A percentile compares a stretch with the other conserved stretches of the same genome.
Conservation (phyloP, 2,113 vertebrate genomes). For the Apeltes quadracus region DNA sequence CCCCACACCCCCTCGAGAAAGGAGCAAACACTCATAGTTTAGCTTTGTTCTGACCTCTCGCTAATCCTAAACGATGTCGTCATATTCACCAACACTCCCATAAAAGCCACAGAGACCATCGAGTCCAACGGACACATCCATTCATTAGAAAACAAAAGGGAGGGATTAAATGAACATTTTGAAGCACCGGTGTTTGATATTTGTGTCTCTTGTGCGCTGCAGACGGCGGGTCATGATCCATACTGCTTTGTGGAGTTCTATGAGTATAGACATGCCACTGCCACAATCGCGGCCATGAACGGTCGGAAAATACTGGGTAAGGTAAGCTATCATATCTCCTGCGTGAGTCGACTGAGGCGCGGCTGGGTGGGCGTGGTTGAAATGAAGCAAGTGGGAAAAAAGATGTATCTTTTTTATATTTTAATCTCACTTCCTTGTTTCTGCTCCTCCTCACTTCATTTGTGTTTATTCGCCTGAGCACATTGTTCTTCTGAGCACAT, state of each 20-base stretch:
- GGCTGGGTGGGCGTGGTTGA: slow-evolving; percentile 44
- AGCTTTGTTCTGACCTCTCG: not conserved
- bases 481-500: slow-evolving; percentile 35
- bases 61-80: not conserved
- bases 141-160: not conserved
- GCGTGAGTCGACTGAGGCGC: slow-evolving; percentile 76
- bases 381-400: slow-evolving; percentile 32
- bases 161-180: not conserved
- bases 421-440: slow-evolving; percentile 34
- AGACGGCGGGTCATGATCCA: slow-evolving; percentile 97
- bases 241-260: slow-evolving; percentile 99
- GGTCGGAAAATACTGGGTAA: slow-evolving; percentile 99
- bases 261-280: slow-evolving; percentile 96
- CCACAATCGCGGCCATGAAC: slow-evolving; percentile 97
- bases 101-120: not conserved
- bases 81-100: not conserved
- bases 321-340: slow-evolving; percentile 88
- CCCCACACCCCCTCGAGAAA: not conserved
- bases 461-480: slow-evolving; percentile 29
- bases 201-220: slow-evolving; percentile 58
- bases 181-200: not conserved
- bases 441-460: slow-evolving; percentile 39
- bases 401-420: slow-evolving; percentile 36
- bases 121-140: not conserved
- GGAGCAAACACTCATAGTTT: not conserved